Percentiles rank a stretch among this genome's conserved stretches.
Conservation (phyloP, 2,113 vertebrate genomes). For the Dicaeum eximium region DNA sequence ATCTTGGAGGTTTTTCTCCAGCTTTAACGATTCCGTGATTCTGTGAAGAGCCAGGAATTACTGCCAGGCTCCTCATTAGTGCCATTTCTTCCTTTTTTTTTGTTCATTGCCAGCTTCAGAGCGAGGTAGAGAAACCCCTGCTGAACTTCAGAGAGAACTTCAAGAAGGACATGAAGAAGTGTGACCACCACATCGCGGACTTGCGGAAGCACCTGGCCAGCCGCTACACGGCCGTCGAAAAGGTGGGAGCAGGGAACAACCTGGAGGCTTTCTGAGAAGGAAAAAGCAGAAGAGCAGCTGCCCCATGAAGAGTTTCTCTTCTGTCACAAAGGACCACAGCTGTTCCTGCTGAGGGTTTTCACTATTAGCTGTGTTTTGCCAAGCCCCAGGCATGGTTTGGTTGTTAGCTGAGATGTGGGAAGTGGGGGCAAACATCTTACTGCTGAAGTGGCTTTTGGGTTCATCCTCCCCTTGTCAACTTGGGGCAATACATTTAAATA, state of each 20-base stretch:
- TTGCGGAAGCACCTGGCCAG: constrained; percentile 91
- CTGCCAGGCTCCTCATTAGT: not conserved
- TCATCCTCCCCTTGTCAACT: not conserved
- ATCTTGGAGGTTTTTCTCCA: not conserved
- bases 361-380: not conserved
- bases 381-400: rapidly evolving
- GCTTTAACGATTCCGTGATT: not conserved
- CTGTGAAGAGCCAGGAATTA: not conserved
- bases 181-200: constrained; percentile 93
- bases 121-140: constrained; percentile 95
- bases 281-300: not conserved
- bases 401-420: not conserved
- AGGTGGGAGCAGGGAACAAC: constrained; percentile 74
- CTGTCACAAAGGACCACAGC: not conserved
- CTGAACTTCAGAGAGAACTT: constrained; percentile 95
- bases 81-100: not conserved
- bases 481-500: not conserved
- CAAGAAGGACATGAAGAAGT: constrained; percentile 98
- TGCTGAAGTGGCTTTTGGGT: not conserved
- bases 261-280: not conserved
- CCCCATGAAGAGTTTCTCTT: not conserved
- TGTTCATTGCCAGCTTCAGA: constrained; percentile 82
- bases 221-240: constrained; percentile 86
- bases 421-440: rapidly evolving
- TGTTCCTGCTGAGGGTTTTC: not conserved